Base-by-base conservation (phyloP, 2,888 invertebrate species). In the Chloroclysta siterata region DNA sequence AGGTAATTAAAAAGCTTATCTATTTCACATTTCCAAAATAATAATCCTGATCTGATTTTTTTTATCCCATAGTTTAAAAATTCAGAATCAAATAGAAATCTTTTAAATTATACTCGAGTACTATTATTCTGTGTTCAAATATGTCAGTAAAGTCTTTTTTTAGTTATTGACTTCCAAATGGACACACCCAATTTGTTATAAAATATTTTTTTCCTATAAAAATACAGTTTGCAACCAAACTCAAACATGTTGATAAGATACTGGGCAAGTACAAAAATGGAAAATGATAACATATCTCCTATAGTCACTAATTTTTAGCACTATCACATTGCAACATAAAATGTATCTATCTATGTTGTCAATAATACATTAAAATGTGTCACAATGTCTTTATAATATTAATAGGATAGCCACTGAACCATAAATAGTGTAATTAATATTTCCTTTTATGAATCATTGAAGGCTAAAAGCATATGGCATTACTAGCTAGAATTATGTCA, bases 191-290 rank as follows among this genome's bases (percentile, higher is more conserved):
- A 44, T 44, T 33, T 44, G 13, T 47, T 17, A 33, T 10, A 44
- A 29, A 13, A 53, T 17, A 42, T 48, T 14, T 51, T n/a, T 60
- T 47, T 60, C 5, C 15, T 53, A 53, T 55, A 55, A 22, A 52
- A 22, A 46, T 54, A 55, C 6, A 33, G 22, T 50, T 33, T 6
- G 33, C n/a, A 14, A 28, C 28, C 41, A 6, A 17, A 56, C 57
- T 63, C 11, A 42, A 62, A 72, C 69, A 50, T 61, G 22, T 56
- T 73, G 80, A 81, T 80, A 78, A 79, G 75, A 79, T 78, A 70
- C 56, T 67, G 69, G 59, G 51, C 64, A 62, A 70, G 63, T 69
- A 65, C 69, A 65, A 61, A 72, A 61, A 56, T 54, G 50, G 63
- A 60, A 63, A 58, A 60, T 72, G 78, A 79, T 79, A 76, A 76